Conservation (phyloP, 1,140 invertebrate species). For the Caenorhabditis latens region DNA sequence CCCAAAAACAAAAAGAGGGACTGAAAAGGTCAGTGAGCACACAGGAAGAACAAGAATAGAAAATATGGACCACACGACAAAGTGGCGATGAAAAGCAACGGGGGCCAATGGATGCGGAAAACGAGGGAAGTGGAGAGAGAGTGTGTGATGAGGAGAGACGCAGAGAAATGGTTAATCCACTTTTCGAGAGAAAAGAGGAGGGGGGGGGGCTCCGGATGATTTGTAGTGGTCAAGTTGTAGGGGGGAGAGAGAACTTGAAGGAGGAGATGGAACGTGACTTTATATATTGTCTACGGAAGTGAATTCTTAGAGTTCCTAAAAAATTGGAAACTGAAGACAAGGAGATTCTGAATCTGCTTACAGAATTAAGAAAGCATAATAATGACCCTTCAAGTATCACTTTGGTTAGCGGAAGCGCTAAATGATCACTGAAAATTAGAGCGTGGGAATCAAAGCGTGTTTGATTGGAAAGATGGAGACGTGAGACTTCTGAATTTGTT, state of each 20-base stretch:
- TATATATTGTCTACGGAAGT: no score
- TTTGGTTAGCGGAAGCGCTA: no score
- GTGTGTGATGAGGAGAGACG: slow-evolving; percentile 23
- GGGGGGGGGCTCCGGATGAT: not conserved
- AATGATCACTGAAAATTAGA: no score
- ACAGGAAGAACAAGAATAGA: slow-evolving; percentile 27
- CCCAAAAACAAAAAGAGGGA: not conserved
- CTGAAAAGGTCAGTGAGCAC: slow-evolving; percentile 45
- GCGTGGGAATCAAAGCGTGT: no score
- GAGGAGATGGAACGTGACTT: no score
- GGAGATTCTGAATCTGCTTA: no score
- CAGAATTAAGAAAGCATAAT: no score
- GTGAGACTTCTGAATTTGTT: no score
- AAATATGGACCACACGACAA: slow-evolving; percentile 15
- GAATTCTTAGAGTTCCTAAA: no score
- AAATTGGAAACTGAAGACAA: no score
- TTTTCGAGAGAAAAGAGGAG: not conserved
- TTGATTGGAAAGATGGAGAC: no score
- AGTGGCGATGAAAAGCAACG: slow-evolving; percentile 23
- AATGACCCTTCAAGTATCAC: no score
- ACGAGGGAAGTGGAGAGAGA: not conserved
- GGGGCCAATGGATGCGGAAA: slow-evolving; percentile 27
- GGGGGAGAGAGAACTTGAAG: not conserved
- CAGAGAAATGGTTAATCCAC: slow-evolving; percentile 34
- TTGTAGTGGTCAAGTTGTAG: slow-evolving; percentile 27